Percentiles rank a stretch among this genome's conserved stretches.
phyloP scores from a whole-genome alignment of 2,113 vertebrate genomes.

The Nerophis lumbriciformis region DNA sequence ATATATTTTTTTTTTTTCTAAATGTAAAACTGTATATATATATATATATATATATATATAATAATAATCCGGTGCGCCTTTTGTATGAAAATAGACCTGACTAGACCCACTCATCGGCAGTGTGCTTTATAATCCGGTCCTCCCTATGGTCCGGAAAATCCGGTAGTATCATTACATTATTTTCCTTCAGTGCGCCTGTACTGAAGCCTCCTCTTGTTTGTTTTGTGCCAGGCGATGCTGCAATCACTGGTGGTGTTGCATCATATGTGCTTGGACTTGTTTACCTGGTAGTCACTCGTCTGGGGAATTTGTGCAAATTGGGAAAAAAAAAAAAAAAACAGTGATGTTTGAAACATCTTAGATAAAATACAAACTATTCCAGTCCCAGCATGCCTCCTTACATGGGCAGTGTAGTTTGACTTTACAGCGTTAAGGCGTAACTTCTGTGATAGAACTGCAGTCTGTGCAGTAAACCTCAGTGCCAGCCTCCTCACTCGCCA shows the following conservation, averaged over 20 bases:
- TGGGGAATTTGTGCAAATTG: slow-evolving; percentile 43
- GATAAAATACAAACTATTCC: slow-evolving; percentile 14
- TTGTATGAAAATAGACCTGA: no score
- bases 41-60: no score
- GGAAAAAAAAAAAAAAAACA: slow-evolving; percentile 44
- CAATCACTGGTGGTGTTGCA: slow-evolving; percentile 33
- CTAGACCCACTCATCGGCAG: no score
- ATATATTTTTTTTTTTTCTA: no score
- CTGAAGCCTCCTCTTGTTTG: slow-evolving; percentile 11
- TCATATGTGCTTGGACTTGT: slow-evolving; percentile 42
- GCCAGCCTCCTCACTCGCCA: slow-evolving; percentile 20
- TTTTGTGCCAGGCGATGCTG: slow-evolving; percentile 5
- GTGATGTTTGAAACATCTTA: slow-evolving; percentile 8
- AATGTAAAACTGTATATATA: no score
- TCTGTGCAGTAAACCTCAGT: slow-evolving; percentile 13
- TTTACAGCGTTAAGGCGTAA: neutral
- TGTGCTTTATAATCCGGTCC: no score
- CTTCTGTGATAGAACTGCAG: slow-evolving; percentile 13
- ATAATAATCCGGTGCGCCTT: no score
- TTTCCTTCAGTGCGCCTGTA: neutral
- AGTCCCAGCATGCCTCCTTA: neutral
- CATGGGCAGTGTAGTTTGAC: neutral
- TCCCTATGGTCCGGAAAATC: no score
- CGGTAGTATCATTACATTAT: neutral
- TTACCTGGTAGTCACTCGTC: slow-evolving; percentile 49